These are phyloP conservation scores for Solenodon paradoxus DNA, from an alignment of 2,113 vertebrate genomes.

Conservation along the genomic window DNA sequence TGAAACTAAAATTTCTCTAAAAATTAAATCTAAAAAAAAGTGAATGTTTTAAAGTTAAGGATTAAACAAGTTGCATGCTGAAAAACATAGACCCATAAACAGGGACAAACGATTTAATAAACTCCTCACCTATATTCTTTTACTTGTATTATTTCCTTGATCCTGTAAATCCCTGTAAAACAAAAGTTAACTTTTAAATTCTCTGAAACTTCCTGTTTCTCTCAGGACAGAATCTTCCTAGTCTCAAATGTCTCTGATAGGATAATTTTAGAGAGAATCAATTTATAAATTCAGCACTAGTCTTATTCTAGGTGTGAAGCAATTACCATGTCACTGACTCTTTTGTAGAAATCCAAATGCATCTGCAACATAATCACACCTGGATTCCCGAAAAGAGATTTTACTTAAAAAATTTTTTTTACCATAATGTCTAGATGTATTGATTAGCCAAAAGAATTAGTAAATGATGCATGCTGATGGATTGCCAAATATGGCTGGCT, in stretches of 20 bases:
- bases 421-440: neutral
- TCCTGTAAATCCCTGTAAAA: neutral
- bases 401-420: neutral
- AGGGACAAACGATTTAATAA: neutral
- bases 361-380: neutral
- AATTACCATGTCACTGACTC: neutral
- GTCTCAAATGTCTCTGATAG: neutral
- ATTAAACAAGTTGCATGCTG: neutral
- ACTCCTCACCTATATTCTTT: neutral
- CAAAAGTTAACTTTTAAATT: neutral
- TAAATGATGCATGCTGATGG: neutral
- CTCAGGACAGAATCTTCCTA: neutral
- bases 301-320: neutral
- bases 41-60: neutral
- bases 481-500: neutral
- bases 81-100: neutral
- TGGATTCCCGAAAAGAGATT: neutral
- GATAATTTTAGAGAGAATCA: neutral
- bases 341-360: neutral
- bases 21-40: neutral
- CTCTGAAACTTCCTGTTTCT: neutral
- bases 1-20: neutral
- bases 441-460: neutral
- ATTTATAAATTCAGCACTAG: neutral
- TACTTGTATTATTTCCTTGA: neutral